Evolutionary conservation across 2,113 vertebrate species (phyloP).

Genomic region (Saiga tatarica): DNA sequence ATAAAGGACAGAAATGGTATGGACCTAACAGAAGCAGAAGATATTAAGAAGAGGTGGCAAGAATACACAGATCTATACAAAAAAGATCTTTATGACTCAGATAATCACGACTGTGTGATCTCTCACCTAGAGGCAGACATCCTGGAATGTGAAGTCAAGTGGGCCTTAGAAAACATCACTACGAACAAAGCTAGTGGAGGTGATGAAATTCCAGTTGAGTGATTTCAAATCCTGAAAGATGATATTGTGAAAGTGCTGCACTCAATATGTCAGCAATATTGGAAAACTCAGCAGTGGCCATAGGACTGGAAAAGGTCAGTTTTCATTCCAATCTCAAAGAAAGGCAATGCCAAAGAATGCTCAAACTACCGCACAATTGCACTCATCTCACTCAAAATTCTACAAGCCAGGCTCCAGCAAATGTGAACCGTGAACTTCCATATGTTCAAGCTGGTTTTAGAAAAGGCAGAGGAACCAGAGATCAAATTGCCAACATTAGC

Average conservation of each 20-base stretch:
- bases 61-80: background rate
- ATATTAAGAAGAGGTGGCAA: background rate
- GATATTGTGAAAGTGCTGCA: background rate
- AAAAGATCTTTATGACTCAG: background rate
- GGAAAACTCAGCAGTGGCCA: background rate
- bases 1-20: background rate
- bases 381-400: background rate
- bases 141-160: background rate
- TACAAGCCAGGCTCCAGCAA: background rate
- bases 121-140: background rate
- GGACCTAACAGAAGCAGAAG: background rate
- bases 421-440: fast-evolving
- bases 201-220: background rate
- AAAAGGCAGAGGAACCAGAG: background rate
- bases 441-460: background rate
- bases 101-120: background rate
- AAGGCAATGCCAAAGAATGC: background rate
- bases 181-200: background rate
- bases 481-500: fast-evolving
- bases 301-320: background rate
- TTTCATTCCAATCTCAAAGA: background rate
- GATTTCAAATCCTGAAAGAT: background rate
- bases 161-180: background rate
- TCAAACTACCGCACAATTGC: background rate
- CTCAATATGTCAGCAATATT: background rate